Evolutionary conservation across 2,888 invertebrate species (phyloP), one percentile per base, ranked within the genome.

Genomic region (Melieria picta): DNA sequence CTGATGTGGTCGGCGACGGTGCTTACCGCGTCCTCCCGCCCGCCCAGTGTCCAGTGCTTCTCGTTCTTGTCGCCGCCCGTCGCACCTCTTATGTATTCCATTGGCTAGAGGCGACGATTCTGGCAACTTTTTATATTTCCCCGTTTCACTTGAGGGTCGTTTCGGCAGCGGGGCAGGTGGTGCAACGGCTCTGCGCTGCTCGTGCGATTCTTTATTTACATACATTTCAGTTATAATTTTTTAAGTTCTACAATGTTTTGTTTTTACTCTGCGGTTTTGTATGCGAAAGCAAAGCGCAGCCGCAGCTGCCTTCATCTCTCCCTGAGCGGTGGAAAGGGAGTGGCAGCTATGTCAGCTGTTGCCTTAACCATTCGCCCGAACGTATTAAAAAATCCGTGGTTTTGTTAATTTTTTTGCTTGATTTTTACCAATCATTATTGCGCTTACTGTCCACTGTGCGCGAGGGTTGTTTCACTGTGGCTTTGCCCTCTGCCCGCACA

Each of bases 61-160:
- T 30, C 30, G 30, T 3, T 30, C 52, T 13, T 52, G 52, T 13
- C 52, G 11, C 52, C 52, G 42, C 5, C 42, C 47, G 30, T 30
- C 30, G 13, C 42, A 6, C 30, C 52, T 30, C 52, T 42, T 64
- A 64, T 64, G 64, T 64, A 52, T 52, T 52, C 42, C 7, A 30
- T 11, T 52, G 30, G 64, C 64, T 11, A 48, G 64, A 11, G 30
- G 52, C 64, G 61, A 45, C 63, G 48, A 63, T 52, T 64, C 64
- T 64, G 64, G 42, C n/a, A 43, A 64, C 52, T 64, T 50, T 64
- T 13, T 47, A 30, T 63, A 6, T 30, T 50, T 48, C 50, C 5
- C 47, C 13, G 46, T 48, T 47, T 63, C 48, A 16, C 9, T 42
- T 30, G 30, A 30, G 30, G 2, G 30, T 3, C 30, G 30, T 3